A percentile compares a stretch with the other conserved stretches of the same genome.
Conservation (phyloP, 2,113 vertebrate species). For the Phodopus roborovskii region DNA sequence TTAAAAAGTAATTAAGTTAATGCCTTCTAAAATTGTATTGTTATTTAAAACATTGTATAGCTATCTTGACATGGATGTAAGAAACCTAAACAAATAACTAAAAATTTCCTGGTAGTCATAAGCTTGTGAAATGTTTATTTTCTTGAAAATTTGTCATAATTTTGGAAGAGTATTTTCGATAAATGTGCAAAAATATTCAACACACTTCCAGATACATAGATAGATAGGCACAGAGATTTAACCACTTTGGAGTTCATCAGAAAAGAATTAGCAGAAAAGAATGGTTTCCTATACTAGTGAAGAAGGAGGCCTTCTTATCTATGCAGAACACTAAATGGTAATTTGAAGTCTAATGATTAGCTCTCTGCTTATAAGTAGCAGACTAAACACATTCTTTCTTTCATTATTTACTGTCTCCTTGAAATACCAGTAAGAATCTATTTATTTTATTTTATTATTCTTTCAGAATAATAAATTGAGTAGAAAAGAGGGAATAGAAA, state of each 20-base stretch:
- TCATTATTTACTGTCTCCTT: neutral
- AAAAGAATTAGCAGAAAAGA: neutral
- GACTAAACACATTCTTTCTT: neutral
- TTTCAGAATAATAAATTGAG: neutral
- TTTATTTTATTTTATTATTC: neutral
- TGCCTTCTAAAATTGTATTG: slow-evolving; percentile 10
- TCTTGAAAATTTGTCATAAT: slow-evolving; percentile 8
- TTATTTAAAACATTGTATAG: neutral
- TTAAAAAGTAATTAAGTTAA: slow-evolving; percentile 15
- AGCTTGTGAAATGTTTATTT: neutral
- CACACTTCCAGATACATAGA: neutral
- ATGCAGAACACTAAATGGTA: neutral
- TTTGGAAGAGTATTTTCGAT: neutral
- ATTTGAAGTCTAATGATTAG: slow-evolving; percentile 42
- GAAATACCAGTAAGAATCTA: neutral
- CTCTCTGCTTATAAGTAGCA: neutral
- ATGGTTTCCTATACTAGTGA: neutral
- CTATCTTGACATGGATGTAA: neutral
- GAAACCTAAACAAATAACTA: slow-evolving; percentile 12
- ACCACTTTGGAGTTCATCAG: slow-evolving; percentile 31
- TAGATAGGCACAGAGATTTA: neutral
- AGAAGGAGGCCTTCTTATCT: neutral
- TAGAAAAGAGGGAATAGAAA: neutral
- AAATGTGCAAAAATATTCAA: slow-evolving; percentile 58
- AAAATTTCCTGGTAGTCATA: neutral